These are phyloP conservation scores for Heliconius cydno DNA, from an alignment of 2,888 invertebrate genomes.

Conservation along the genomic window DNA sequence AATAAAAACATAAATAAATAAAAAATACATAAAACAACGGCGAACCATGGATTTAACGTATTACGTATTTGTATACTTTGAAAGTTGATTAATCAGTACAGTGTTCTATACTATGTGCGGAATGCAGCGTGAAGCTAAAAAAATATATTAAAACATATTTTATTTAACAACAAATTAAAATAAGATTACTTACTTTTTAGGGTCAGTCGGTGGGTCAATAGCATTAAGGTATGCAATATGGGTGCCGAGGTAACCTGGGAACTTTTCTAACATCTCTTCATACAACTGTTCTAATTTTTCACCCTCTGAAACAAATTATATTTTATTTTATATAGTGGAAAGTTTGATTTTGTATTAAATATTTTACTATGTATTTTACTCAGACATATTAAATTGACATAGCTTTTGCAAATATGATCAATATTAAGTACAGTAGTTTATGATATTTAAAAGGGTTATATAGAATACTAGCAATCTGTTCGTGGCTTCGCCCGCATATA, in stretches of 20 bases:
- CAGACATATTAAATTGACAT: too few species aligned
- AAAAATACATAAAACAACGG: background rate
- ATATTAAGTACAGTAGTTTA: too few species aligned
- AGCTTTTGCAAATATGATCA: too few species aligned
- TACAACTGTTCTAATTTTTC: conserved; percentile 88
- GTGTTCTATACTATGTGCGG: background rate
- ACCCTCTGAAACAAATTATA: conserved; percentile 74
- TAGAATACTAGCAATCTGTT: too few species aligned
- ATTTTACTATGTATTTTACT: too few species aligned
- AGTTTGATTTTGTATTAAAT: too few species aligned
- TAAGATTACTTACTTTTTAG: conserved; percentile 65
- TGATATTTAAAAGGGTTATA: too few species aligned
- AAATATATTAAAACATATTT: too few species aligned
- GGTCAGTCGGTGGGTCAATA: conserved; percentile 84
- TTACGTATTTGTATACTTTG: too few species aligned
- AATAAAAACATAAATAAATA: background rate
- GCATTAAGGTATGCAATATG: conserved; percentile 91
- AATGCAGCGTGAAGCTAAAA: background rate
- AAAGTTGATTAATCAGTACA: too few species aligned
- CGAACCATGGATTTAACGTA: background rate
- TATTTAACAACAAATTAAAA: background rate
- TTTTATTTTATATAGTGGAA: too few species aligned
- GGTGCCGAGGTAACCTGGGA: conserved; percentile 89
- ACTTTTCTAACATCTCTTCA: conserved; percentile 87
- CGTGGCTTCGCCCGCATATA: too few species aligned